A percentile compares a stretch with the other conserved stretches of the same genome.
phyloP scores from a whole-genome alignment of 2,113 vertebrate genomes.

The Catharus bicknelli region DNA sequence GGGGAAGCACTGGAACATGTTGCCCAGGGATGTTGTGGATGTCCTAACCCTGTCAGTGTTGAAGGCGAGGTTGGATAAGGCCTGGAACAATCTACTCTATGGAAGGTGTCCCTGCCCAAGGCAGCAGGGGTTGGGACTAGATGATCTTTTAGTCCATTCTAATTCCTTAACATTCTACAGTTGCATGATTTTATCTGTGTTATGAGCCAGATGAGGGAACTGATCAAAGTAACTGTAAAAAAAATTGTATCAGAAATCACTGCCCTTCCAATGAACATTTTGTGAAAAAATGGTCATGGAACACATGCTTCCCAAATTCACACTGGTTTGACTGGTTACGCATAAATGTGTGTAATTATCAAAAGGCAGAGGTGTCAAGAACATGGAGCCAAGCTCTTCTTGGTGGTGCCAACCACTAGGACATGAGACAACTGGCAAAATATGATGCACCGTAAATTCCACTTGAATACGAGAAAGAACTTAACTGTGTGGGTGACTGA shows the following conservation, averaged over 20 bases:
- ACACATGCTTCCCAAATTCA: not conserved
- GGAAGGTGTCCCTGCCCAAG: not conserved
- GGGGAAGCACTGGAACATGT: not conserved
- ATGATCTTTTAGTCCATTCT: not conserved
- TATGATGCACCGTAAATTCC: not conserved
- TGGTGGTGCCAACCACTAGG: too few relatives aligned
- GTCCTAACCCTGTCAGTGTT: not conserved
- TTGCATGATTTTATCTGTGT: not conserved
- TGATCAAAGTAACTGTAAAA: not conserved
- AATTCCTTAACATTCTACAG: not conserved
- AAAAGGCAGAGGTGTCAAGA: not conserved
- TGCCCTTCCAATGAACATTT: not conserved
- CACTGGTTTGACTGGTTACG: not conserved
- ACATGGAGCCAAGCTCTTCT: not conserved
- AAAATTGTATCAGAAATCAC: not conserved
- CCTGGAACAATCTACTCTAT: not conserved
- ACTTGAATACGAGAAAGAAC: not conserved
- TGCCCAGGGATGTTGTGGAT: not conserved
- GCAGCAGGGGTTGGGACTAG: not conserved
- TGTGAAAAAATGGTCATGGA: not conserved
- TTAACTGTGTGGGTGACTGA: accelerated
- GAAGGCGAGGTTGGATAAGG: not conserved
- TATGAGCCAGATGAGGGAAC: not conserved
- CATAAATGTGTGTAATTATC: too few relatives aligned
- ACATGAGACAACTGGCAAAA: not conserved